Base-by-base conservation (phyloP, 35 echinoderm and acorn worm genomes). In the Ophiothrix spiculata region DNA sequence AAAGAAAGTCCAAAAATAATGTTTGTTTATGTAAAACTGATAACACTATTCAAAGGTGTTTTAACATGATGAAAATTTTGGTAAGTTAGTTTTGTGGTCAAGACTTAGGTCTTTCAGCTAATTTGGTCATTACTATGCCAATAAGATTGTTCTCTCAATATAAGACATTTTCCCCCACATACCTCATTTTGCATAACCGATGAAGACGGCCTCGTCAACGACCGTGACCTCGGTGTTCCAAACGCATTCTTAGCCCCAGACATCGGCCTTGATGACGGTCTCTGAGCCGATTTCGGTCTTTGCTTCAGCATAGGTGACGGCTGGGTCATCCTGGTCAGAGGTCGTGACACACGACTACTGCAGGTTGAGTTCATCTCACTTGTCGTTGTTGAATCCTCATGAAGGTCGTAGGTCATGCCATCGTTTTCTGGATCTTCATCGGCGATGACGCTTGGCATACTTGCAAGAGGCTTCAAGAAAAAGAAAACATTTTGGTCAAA, bases 391-490 rank as follows among this genome's bases (percentile, higher is more conserved):
- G 85, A 84, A 8, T 74, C 83, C 28, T 88, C 86, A 56, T 79
- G 81, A 25, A 79, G 25, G 32, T 85, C 77, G 17, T 91, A 64
- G 11, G 42, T 36, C 49, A 80, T 39, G 0, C 54, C 87, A 33
- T 91, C 92, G 15, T 85, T 89, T 23, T 98, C 91, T 37, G 75
- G 40, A 21, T 42, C 79, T 35, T 90, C 80, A 64, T 87, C 89
- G 37, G 85, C 89, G 36, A 76, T 41, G 34, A 91, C 69, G 32
- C 74, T 87, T 79, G 96, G 96, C 96, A 99, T 99, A 36, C 87
- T 91, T 34, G 96, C 94, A 1, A 99, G 77, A 29, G 96, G 96
- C 92, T 97, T 40, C 16, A 69, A 25, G n/a, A n/a, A n/a, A n/a
- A n/a, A n/a, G n/a, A n/a, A n/a, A n/a, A n/a, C n/a, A n/a, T n/a